phyloP scores from a whole-genome alignment of 2,797 vertebrate genomes.

The Halcyon chelicuti region DNA sequence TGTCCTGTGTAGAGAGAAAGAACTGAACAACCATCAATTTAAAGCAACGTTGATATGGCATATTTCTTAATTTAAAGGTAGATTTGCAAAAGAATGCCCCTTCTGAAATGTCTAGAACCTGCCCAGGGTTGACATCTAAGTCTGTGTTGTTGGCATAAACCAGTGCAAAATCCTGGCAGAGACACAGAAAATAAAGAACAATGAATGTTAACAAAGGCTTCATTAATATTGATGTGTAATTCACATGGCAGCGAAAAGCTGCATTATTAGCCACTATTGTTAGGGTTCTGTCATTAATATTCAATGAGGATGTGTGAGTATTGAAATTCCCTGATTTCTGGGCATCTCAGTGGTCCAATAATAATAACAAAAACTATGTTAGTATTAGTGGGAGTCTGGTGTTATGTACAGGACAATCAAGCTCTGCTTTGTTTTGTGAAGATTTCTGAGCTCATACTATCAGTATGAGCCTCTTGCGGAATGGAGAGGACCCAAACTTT shows the following conservation, averaged over 20 bases:
- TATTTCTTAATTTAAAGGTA: slow-evolving; percentile 36
- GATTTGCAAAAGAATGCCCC: slow-evolving; percentile 18
- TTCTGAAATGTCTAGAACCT: slow-evolving; percentile 36
- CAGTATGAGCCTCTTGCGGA: background rate
- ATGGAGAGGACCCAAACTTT: background rate
- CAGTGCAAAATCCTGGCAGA: slow-evolving; percentile 60
- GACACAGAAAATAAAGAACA: slow-evolving; percentile 26
- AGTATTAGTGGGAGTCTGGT: background rate
- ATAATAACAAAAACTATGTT: slow-evolving; percentile 25
- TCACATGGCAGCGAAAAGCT: slow-evolving; percentile 60
- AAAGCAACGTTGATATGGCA: slow-evolving; percentile 9
- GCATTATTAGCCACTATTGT: slow-evolving; percentile 73
- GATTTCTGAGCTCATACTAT: background rate
- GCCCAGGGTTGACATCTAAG: slow-evolving; percentile 42
- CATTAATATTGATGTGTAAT: slow-evolving; percentile 78
- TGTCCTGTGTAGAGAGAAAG: background rate
- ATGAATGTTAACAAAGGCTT: slow-evolving; percentile 68
- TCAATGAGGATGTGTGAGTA: slow-evolving; percentile 45
- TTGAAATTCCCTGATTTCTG: slow-evolving; percentile 64
- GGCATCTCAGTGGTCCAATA: slow-evolving; percentile 1
- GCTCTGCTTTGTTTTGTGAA: slow-evolving; percentile 11
- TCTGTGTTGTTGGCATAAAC: slow-evolving; percentile 41
- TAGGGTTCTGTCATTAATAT: slow-evolving; percentile 70
- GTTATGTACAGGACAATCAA: background rate
- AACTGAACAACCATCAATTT: background rate